Base-by-base conservation (phyloP, 2,888 invertebrate species). In the Orchestes rusci region DNA sequence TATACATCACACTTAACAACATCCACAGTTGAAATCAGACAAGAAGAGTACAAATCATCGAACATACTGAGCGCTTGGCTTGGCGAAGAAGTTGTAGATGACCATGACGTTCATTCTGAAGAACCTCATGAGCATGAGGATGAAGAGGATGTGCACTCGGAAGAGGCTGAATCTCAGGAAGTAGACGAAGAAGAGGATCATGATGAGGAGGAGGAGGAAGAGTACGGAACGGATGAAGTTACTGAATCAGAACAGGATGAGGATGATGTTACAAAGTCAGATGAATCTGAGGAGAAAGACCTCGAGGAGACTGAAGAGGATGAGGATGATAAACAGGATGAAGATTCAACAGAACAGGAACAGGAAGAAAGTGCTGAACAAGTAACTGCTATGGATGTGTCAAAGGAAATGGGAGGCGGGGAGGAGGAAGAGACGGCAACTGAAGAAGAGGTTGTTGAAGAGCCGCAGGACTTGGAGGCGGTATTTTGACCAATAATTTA, bases 31-130 rank as follows among this genome's bases (percentile, higher is more conserved):
- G 44, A 48, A 23, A 40, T 35, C 33, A 30, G 27, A 12, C 43
- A 47, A 35, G 17, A 29, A 7, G 79, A 84, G 60, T 82, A 85
- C 16, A 74, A 78, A 29, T 87, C 82, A 68, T 81, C 86, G 8
- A 79, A 79, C 56, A 75, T 84, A 39, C 78, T 87, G 51, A 82
- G 85, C 57, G 87, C 86, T 27, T 88, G 86, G 87, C 74, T 85
- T 8, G 83, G 64, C 34, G 59, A 60, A 31, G 60, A 61, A 23
- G 46, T 50, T 27, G 60, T 62, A 16, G 56, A 56, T 15, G 53
- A 51, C 23, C 39, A 51, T 19, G 58, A 56, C 7, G 52, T 51
- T 28, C 57, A 60, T 29, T 60, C 61, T 15, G 67, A 66, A 16
- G 67, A 69, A 5, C 67, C 64, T n/a, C 67, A 30, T 45, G 23